Evolutionary conservation across 2,797 vertebrate genomes (phyloP), one percentile per base, ranked within the genome.

Genomic region (Notamacropus eugenii): DNA sequence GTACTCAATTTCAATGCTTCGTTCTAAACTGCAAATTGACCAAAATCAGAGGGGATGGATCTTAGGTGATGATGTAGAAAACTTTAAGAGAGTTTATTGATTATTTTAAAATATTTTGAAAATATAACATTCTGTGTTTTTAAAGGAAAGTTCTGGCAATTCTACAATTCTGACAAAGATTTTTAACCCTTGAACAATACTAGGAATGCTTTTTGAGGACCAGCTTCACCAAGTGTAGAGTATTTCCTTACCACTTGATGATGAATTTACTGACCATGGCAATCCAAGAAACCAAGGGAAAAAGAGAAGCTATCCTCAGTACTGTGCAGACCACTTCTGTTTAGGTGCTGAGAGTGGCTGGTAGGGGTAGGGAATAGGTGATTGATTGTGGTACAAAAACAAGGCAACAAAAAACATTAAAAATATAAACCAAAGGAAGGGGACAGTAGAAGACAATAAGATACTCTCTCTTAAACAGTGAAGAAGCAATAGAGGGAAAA

Each of bases 1-100:
- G 87, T n/a, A 93, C 50, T 67, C 40, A 22, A 6, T 96, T 94
- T 92, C 93, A 90, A 87, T 92, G 94, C 90, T 50, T 54, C 58
- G 22, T 27, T 62, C 29, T 31, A 91, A 0, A 1, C 95, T 82
- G 62, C 58, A 95, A 96, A 96, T 50, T 27, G 91, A 91, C 46
- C 40, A 54, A 28, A 46, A 95, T 92, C 40, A 82, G 74, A 82
- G 8, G 74, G 27, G 22, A 24, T 22, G 9, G 40, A 24, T 74
- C 67, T 74, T 74, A 40, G 5, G 1, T 74, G 16, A 1, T 82
- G 27, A 46, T 82, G 8, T 22, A 74, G n/a, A 74, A 40, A 82
- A 46, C 24, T 46, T 27, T 82, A 9, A 82, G 74, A 74, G 19
- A 82, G 22, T 24, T 46, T 24, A 10, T 82, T 46, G 0, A 40